phyloP scores from a whole-genome alignment of 2,113 vertebrate genomes.

The Campylomormyrus numenius region DNA sequence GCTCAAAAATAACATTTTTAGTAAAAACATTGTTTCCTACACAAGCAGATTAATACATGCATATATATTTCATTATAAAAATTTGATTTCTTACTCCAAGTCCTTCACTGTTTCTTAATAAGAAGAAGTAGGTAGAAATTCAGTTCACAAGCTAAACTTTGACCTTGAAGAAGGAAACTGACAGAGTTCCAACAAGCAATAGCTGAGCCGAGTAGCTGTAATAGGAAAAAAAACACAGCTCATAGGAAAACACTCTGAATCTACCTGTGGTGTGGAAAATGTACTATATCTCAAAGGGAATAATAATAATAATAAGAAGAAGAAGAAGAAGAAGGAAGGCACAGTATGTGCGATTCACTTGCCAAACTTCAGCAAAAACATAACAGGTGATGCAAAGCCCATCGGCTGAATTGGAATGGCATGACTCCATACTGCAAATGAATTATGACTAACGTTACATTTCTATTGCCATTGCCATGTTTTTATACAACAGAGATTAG shows the following conservation, averaged over 20 bases:
- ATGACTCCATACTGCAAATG: neutral
- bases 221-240: neutral
- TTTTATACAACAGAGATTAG: neutral
- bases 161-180: too few species aligned
- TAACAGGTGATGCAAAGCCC: neutral
- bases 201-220: neutral
- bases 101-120: too few species aligned
- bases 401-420: neutral
- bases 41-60: neutral
- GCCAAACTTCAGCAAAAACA: neutral
- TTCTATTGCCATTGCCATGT: neutral
- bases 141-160: too few species aligned
- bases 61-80: too few species aligned
- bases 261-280: neutral
- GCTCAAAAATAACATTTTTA: neutral
- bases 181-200: neutral
- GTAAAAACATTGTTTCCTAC: neutral
- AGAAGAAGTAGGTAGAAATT: too few species aligned
- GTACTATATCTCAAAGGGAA: neutral
- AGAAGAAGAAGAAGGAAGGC: too few species aligned
- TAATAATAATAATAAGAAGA: too few species aligned
- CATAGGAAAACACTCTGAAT: neutral
- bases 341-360: neutral
- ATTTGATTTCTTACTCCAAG: too few species aligned
- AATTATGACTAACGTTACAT: neutral